Base-by-base conservation (phyloP, 2,113 vertebrate genomes). In the Dascyllus trimaculatus region DNA sequence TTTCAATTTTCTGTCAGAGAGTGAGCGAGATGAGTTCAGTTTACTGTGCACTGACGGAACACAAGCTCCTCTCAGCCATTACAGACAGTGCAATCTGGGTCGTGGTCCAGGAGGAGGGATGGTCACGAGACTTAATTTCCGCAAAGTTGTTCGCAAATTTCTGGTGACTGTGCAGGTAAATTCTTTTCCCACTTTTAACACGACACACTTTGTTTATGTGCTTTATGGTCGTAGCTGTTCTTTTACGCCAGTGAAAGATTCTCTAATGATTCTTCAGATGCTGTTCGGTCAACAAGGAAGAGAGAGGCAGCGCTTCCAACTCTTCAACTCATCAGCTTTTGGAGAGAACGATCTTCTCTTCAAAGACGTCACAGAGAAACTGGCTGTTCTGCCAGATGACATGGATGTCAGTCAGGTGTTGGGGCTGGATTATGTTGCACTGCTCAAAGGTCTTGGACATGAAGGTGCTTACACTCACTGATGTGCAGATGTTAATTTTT, bases 381-480 rank as follows among this genome's bases (percentile, higher is more conserved):
- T 97, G 1, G 89, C 92, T 19, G 72, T 96, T 58, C 80, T 96
- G 0, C 53, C 91, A 11, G 95, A 96, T 17, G 91, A 95, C 63
- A 85, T 85, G 51, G 96, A 97, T 43, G 89, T 98, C 87, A 95
- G 93, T 68, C 95, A 95, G 71, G 85, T 97, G 74, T 92, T 98
- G 78, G 97, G 97, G 40, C 90, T 96, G 83, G 96, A 97, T 85
- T 97, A 97, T 67, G 92, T 96, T 8, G 92, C 96, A 18, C 96
- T 97, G 26, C 94, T 98, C 60, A 97, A 97, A 80, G 95, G 95
- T 9, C 94, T 97, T 0, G 96, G 96, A 14, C 96, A 98, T 53
- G 96, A 97, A 97, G 96, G 97, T 97, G 85, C 69, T 45, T 46
- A 24, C 0, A n/a, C 38, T 51, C 10, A 11, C 43, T 19, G 29